Evolutionary conservation across 2,888 invertebrate species (phyloP), one percentile per base, ranked within the genome.

Genomic region (Notodonta dromedarius): DNA sequence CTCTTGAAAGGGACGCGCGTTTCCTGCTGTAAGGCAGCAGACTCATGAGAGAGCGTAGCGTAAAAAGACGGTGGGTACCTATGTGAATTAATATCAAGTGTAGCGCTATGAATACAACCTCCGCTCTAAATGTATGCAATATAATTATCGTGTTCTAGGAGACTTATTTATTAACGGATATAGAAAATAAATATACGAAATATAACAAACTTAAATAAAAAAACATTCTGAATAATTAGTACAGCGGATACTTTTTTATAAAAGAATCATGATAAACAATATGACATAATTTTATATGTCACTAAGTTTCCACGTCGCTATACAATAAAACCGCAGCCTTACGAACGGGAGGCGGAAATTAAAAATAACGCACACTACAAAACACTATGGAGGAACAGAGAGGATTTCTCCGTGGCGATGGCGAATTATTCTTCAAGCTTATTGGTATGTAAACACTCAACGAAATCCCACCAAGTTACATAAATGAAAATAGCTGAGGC

Each of bases 301-400:
- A 0, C 42, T 11, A 11, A 42, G 2, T 1, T 42, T 42, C 42
- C 11, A 11, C 11, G 4, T 12, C 42, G 42, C 42, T 42, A 24
- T 24, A 16, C 50, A 50, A 14, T 8, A 8, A 13, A 16, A 14
- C 54, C 35, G 54, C 54, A 3, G 39, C 54, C 54, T 46, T 58
- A 62, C 70, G 58, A 53, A 40, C 50, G 61, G 64, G 57, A 11
- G 62, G 61, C 68, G 76, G 76, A 76, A 72, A 76, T 76, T 76
- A 74, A 74, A 72, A 72, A 74, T 69, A 68, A 69, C 70, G 59
- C 50, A 68, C 65, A 69, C 61, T n/a, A 14, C 54, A 39, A 13
- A 50, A 54, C 35, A 54, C 35, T 35, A 39, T 14, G 39, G 54
- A 50, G 35, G 8, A n/a, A n/a, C 52, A 16, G 13, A 24, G 50